Evolutionary conservation across 2,113 vertebrate species (phyloP), one percentile per base, ranked within the genome.

Genomic region (Lepus americanus): DNA sequence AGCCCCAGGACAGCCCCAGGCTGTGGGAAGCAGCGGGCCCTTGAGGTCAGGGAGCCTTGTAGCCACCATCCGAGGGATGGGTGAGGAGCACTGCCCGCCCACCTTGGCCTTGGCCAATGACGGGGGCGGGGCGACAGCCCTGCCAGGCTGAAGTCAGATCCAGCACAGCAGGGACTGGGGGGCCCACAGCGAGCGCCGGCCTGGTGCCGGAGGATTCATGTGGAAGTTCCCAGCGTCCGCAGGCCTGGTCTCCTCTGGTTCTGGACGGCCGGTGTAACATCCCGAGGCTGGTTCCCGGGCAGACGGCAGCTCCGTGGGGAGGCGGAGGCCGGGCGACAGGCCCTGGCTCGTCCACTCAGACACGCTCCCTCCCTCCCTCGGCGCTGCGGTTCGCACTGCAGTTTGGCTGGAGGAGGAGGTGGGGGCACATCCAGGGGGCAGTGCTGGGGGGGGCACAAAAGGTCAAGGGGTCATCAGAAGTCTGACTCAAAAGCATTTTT

Each of bases 291-390:
- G 25, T 31, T 53, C 73, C 39, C n/a, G 53, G 12, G 19, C 14
- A 85, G 51, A 74, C 8, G 73, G 33, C 16, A 69, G 25, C 55
- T 29, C 44, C 23, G 9, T 14, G 69, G 78, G 14, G 53, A 39
- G 69, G 53, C 49, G 51, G 49, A 33, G 39, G 25, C 27, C 36
- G 51, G 39, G 33, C 64, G 29, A 29, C n/a, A 22, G 67, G 19
- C 27, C 14, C 49, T 9, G 29, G 27, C 88, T 79, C 9, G 39
- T 44, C 70, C 49, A 53, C n/a, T 20, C 17, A 6, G 0, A 5
- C 20, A 1, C 51, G 66, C 20, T 0, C 0, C 2, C 6, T 0
- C 0, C 2, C 6, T 22, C 33, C 1, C 66, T 36, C 31, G n/a
- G 5, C 13, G 13, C 73, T 36, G 22, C 3, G 27, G 36, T 79